Evolutionary conservation across 2,888 invertebrate genomes (phyloP).

Genomic region (Ophion obscuratus): DNA sequence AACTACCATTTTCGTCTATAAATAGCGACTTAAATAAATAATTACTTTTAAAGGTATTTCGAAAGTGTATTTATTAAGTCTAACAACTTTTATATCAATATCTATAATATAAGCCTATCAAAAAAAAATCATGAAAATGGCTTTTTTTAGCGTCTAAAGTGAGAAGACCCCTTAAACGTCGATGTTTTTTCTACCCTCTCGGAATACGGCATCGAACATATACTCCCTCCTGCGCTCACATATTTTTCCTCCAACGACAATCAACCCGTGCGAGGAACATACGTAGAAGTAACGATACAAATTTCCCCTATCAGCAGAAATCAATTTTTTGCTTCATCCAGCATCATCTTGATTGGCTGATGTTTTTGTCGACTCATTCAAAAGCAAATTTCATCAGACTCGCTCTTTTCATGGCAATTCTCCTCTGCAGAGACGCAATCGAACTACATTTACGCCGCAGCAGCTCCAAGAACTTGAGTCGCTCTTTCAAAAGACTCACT

Average conservation of each 20-base stretch:
- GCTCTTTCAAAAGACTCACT: slow-evolving; percentile 96
- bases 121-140: too few species aligned
- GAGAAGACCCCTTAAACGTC: not conserved
- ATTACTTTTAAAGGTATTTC: too few species aligned
- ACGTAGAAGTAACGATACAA: not conserved
- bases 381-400: not conserved
- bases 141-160: too few species aligned
- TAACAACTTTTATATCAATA: too few species aligned
- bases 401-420: slow-evolving; percentile 29
- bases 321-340: not conserved
- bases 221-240: not conserved
- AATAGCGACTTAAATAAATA: too few species aligned
- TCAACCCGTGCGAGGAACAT: not conserved
- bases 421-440: slow-evolving; percentile 90
- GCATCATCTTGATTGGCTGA: not conserved
- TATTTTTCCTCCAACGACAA: not conserved
- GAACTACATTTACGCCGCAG: slow-evolving; percentile 97
- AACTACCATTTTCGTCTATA: too few species aligned
- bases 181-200: too few species aligned
- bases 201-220: not conserved
- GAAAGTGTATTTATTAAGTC: too few species aligned
- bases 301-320: not conserved
- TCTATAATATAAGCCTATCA: too few species aligned
- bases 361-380: not conserved
- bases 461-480: slow-evolving; percentile 96